A percentile compares a stretch with the other conserved stretches of the same genome.
phyloP scores from a whole-genome alignment of 2,888 invertebrate species.

The Hoplodrina blanda region DNA sequence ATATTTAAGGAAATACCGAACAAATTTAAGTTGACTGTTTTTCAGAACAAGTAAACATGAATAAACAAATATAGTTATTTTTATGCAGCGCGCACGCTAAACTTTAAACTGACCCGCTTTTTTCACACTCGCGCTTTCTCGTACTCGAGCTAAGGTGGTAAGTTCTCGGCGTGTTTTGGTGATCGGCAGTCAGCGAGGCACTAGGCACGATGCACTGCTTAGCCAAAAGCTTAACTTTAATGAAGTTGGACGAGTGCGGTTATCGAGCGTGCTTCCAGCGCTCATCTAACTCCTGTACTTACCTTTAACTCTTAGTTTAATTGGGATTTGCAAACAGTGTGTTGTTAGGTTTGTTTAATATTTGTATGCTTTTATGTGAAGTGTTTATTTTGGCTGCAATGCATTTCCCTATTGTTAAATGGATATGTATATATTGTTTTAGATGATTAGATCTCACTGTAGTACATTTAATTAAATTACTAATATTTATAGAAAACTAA shows the following conservation, averaged over 20 bases:
- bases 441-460: background rate
- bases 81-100: background rate
- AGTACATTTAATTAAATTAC: background rate
- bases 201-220: conserved; percentile 36
- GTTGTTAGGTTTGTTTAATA: conserved; percentile 23
- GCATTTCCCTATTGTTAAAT: conserved; percentile 22
- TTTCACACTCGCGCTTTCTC: background rate
- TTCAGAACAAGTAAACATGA: conserved; percentile 19
- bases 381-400: conserved; percentile 21
- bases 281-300: conserved; percentile 36
- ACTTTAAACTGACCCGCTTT: background rate
- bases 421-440: background rate
- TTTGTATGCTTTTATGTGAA: conserved; percentile 27
- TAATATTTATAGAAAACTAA: too few species aligned
- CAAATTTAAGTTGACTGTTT: conserved; percentile 4
- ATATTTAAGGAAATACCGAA: background rate
- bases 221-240: conserved; percentile 67
- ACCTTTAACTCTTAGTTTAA: conserved; percentile 50
- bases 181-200: conserved; percentile 60
- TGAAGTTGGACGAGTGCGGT: conserved; percentile 66
- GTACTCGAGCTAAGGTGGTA: conserved; percentile 24
- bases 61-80: background rate
- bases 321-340: conserved; percentile 40
- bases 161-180: conserved; percentile 57
- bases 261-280: conserved; percentile 56